Evolutionary conservation across 2,797 vertebrate genomes (phyloP).

Genomic region (Buphagus erythrorhynchus): DNA sequence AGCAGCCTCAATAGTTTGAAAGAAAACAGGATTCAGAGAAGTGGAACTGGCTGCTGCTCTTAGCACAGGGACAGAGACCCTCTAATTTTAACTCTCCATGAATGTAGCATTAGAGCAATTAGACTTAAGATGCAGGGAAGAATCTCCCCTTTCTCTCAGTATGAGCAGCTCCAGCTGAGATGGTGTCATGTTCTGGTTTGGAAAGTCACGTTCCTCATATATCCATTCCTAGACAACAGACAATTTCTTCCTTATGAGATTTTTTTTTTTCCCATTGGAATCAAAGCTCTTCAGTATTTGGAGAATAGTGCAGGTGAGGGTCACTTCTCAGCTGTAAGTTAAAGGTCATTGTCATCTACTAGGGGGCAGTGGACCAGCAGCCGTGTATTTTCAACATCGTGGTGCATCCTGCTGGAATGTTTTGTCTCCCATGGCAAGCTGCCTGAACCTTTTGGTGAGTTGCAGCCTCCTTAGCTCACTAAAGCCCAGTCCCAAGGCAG

Average conservation of each 20-base stretch:
- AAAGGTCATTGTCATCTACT: neutral
- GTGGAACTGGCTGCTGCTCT: slow-evolving; percentile 11
- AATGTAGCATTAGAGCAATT: neutral
- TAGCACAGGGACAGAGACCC: neutral
- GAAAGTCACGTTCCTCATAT: neutral
- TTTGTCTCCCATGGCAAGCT: neutral
- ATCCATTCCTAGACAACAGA: neutral
- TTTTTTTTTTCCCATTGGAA: neutral
- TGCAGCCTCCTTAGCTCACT: neutral
- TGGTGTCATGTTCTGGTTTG: neutral
- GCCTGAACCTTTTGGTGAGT: neutral
- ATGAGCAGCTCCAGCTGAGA: neutral
- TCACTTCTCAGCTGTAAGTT: neutral
- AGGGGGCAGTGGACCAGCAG: neutral
- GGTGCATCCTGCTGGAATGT: neutral
- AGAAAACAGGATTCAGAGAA: neutral
- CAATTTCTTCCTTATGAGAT: neutral
- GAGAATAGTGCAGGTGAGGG: neutral
- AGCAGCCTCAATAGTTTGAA: neutral
- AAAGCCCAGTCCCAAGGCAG: neutral
- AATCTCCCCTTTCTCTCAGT: neutral
- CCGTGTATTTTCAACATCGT: neutral
- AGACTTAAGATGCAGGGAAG: neutral
- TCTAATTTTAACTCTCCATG: slow-evolving; percentile 32
- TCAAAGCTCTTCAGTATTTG: neutral